These are phyloP conservation scores for Zoanthus gigantus DNA, from an alignment of 92 coral and sea anemone species.

Conservation along the genomic window DNA sequence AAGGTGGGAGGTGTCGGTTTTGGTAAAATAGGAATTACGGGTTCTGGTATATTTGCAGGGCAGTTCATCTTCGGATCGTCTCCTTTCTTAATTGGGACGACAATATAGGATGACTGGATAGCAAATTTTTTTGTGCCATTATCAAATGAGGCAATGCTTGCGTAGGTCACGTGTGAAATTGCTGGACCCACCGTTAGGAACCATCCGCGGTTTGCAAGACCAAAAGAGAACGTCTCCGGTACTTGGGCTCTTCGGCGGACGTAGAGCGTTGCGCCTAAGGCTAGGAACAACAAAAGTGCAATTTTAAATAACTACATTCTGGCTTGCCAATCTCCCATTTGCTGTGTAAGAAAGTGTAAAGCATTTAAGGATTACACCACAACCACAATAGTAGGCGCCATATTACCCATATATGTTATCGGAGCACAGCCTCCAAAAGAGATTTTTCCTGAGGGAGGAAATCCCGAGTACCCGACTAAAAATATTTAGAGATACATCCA, in stretches of 20 bases:
- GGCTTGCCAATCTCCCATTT: too few species aligned
- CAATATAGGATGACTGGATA: constrained; percentile 72
- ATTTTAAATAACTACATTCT: neutral
- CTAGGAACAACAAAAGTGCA: constrained; percentile 25
- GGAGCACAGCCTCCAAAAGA: too few species aligned
- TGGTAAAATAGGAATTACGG: neutral
- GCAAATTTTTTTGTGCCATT: constrained; percentile 66
- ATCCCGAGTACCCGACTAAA: too few species aligned
- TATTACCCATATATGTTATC: too few species aligned
- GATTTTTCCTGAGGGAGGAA: too few species aligned
- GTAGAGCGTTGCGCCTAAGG: constrained; percentile 79
- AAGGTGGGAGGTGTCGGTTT: constrained; percentile 2
- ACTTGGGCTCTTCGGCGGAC: constrained; percentile 73
- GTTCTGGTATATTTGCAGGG: neutral
- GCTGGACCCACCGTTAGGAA: constrained; percentile 56
- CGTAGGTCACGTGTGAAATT: constrained; percentile 40
- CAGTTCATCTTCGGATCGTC: constrained; percentile 74
- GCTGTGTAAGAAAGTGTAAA: too few species aligned
- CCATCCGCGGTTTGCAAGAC: constrained; percentile 75
- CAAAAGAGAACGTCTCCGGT: constrained; percentile 82
- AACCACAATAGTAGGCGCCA: too few species aligned
- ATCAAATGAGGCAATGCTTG: constrained; percentile 63
- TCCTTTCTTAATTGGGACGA: constrained; percentile 62
- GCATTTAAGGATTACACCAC: too few species aligned
- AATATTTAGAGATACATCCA: too few species aligned